phyloP scores from a whole-genome alignment of 2,888 invertebrate species.

The Zelleria hepariella region DNA sequence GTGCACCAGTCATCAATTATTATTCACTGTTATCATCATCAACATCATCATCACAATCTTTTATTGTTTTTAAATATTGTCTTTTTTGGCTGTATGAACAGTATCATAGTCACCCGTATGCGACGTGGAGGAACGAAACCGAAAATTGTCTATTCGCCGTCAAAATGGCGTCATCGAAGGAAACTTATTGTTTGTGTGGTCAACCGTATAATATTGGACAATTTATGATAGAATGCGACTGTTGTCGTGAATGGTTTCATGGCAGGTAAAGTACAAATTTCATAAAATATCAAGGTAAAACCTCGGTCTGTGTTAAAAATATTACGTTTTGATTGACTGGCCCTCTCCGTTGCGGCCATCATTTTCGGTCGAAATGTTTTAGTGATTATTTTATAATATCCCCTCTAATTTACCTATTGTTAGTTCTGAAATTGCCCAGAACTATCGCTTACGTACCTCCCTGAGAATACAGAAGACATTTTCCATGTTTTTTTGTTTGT shows the following conservation, averaged over 20 bases:
- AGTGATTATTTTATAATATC: constrained; percentile 22
- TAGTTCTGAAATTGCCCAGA: background rate
- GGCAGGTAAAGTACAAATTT: constrained; percentile 77
- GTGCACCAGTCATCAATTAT: too few relatives aligned
- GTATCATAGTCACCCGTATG: constrained; percentile 27
- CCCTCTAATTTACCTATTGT: constrained; percentile 7
- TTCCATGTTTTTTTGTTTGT: constrained; percentile 19
- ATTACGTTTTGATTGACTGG: constrained; percentile 47
- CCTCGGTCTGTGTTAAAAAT: constrained; percentile 55
- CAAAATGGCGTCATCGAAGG: constrained; percentile 75
- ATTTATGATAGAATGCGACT: constrained; percentile 94
- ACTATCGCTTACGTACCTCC: background rate
- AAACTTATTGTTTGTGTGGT: constrained; percentile 87
- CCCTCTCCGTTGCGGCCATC: constrained; percentile 56
- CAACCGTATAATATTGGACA: constrained; percentile 84
- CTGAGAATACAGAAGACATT: background rate
- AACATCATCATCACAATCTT: too few relatives aligned
- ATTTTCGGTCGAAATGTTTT: constrained; percentile 52
- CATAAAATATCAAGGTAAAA: constrained; percentile 40
- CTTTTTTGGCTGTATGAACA: constrained; percentile 11
- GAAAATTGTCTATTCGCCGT: constrained; percentile 64
- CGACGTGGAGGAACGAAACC: constrained; percentile 30
- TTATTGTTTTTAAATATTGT: too few relatives aligned
- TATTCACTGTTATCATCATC: too few relatives aligned
- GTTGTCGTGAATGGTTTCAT: constrained; percentile 92